These are phyloP conservation scores for Myotis planiceps DNA, from an alignment of 2,797 vertebrate genomes.

Conservation along the genomic window DNA sequence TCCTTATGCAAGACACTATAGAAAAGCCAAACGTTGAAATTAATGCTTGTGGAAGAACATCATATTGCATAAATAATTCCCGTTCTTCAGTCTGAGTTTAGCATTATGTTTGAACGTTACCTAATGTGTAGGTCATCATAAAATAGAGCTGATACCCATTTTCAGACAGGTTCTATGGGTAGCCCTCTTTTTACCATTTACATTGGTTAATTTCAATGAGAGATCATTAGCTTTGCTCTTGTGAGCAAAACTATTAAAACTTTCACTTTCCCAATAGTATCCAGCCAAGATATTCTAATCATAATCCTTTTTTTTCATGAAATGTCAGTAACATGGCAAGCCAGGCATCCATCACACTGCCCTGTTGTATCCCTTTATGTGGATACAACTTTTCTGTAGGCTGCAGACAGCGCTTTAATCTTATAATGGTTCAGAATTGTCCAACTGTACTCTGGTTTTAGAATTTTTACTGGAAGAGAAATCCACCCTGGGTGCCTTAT, in stretches of 20 bases:
- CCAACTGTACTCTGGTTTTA: slow-evolving; percentile 47
- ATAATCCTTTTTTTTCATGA: slow-evolving; percentile 43
- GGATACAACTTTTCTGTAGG: slow-evolving; percentile 50
- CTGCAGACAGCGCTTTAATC: slow-evolving; percentile 61
- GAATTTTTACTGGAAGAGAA: slow-evolving; percentile 35
- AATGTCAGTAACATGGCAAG: neutral
- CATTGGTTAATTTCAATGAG: neutral
- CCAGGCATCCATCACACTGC: neutral
- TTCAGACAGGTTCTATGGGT: neutral
- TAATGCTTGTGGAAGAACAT: neutral
- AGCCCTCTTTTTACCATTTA: neutral
- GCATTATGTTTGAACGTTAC: neutral
- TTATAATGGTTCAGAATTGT: slow-evolving; percentile 60
- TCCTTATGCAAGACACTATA: neutral
- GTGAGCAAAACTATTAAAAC: neutral
- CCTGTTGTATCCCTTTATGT: slow-evolving; percentile 6
- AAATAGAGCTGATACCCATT: neutral
- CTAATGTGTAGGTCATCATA: neutral
- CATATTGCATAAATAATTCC: neutral
- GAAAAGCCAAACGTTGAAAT: neutral
- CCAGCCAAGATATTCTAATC: slow-evolving; percentile 40
- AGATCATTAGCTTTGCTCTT: slow-evolving; percentile 27
- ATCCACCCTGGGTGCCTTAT: slow-evolving; percentile 41
- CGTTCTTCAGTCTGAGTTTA: neutral
- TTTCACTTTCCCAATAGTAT: neutral